Percentiles rank a stretch among this genome's conserved stretches.
phyloP scores from a whole-genome alignment of 37 sponge, comb jelly and placozoan genomes.

The Hexactinellida sp. region DNA sequence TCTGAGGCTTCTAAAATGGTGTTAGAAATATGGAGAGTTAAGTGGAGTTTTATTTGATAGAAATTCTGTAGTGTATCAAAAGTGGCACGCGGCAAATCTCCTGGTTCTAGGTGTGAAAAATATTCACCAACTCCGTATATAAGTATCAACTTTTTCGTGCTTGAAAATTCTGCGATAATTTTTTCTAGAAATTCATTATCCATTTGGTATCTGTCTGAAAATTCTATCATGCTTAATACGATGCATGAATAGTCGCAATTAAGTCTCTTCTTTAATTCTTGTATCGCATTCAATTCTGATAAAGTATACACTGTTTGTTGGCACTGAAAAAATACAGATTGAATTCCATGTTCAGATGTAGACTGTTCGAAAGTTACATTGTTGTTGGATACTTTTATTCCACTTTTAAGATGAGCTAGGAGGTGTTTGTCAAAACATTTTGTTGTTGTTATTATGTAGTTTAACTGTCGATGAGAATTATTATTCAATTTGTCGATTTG shows the following conservation, averaged over 20 bases:
- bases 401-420: background rate
- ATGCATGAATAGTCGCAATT: background rate
- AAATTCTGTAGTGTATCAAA: background rate
- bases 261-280: background rate
- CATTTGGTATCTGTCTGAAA: background rate
- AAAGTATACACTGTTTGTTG: background rate
- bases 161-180: background rate
- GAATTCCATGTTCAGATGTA: background rate
- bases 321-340: background rate
- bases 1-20: background rate
- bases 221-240: background rate
- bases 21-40: background rate
- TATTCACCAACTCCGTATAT: background rate
- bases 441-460: slow-evolving; percentile 10
- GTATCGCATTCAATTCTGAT: background rate
- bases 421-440: background rate
- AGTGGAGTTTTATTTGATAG: background rate
- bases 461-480: background rate
- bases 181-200: background rate
- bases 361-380: background rate
- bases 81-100: background rate
- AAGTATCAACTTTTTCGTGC: background rate
- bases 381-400: background rate
- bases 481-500: background rate
- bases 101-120: background rate